These are phyloP conservation scores for Spilosoma lubricipeda DNA, from an alignment of 2,888 invertebrate genomes.

Conservation along the genomic window DNA sequence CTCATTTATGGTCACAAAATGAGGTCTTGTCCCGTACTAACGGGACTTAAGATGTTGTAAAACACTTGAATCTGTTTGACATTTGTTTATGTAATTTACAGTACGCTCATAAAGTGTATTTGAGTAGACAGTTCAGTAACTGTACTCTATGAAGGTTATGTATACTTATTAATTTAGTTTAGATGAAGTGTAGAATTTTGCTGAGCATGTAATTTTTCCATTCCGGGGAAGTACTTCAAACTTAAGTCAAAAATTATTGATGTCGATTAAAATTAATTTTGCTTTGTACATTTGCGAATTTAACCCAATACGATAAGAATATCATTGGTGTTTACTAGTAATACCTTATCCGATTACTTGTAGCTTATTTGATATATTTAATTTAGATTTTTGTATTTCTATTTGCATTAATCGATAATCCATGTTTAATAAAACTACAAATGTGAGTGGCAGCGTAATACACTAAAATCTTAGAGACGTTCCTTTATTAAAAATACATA, in stretches of 20 bases:
- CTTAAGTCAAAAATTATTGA: background rate
- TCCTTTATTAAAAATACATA: too few relatives aligned
- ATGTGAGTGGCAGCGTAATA: too few relatives aligned
- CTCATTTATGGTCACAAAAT: constrained; percentile 35
- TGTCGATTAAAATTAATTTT: background rate
- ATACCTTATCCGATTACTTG: too few relatives aligned
- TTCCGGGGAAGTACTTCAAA: background rate
- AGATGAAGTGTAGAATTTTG: constrained; percentile 5
- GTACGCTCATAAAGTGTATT: constrained; percentile 34
- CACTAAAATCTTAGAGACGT: too few relatives aligned
- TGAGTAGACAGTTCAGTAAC: constrained; percentile 40
- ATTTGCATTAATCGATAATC: too few relatives aligned
- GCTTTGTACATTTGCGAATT: background rate
- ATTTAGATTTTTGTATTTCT: too few relatives aligned
- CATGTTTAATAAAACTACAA: too few relatives aligned
- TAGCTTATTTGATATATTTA: too few relatives aligned
- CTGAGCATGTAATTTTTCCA: background rate
- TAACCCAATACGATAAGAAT: background rate
- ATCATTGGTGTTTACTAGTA: background rate
- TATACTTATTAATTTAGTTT: constrained; percentile 6
- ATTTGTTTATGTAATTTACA: constrained; percentile 52
- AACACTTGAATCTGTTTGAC: constrained; percentile 49
- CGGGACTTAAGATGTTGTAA: constrained; percentile 42
- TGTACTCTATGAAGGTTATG: constrained; percentile 33
- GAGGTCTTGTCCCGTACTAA: constrained; percentile 41